Conservation (phyloP, 2,888 invertebrate species). For the Schizaphis graminum region DNA sequence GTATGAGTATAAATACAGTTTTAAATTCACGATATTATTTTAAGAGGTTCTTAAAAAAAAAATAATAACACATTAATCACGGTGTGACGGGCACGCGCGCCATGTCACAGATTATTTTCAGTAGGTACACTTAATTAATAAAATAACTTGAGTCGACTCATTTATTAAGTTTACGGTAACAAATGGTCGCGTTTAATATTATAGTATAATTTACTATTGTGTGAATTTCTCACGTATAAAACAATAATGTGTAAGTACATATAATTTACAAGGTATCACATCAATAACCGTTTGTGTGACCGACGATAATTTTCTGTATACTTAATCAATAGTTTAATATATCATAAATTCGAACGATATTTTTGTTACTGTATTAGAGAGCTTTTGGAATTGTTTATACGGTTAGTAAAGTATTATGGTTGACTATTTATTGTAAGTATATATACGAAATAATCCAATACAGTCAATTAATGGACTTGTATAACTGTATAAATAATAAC, state of each 20-base stretch:
- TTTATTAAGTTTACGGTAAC: not conserved
- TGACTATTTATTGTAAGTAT: not conserved
- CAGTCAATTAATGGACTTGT: not conserved
- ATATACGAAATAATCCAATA: not conserved
- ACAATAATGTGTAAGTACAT: not conserved
- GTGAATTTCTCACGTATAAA: not conserved
- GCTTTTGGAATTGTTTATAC: not conserved
- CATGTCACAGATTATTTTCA: not conserved
- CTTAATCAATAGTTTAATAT: not conserved
- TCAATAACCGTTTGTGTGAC: not conserved
- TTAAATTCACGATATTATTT: not conserved
- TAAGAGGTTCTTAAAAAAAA: not conserved
- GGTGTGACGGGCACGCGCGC: not conserved
- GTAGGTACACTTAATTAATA: not conserved
- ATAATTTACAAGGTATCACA: not conserved
- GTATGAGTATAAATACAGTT: not conserved
- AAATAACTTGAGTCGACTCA: not conserved
- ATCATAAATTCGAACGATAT: not conserved
- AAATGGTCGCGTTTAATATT: not conserved
- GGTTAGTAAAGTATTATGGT: not conserved
- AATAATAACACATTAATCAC: not conserved
- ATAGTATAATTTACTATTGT: not conserved
- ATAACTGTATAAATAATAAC: not conserved
- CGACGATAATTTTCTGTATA: not conserved
- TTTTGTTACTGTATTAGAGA: not conserved